phyloP scores from a whole-genome alignment of 2,888 invertebrate species.

The Yponomeuta sedellus region DNA sequence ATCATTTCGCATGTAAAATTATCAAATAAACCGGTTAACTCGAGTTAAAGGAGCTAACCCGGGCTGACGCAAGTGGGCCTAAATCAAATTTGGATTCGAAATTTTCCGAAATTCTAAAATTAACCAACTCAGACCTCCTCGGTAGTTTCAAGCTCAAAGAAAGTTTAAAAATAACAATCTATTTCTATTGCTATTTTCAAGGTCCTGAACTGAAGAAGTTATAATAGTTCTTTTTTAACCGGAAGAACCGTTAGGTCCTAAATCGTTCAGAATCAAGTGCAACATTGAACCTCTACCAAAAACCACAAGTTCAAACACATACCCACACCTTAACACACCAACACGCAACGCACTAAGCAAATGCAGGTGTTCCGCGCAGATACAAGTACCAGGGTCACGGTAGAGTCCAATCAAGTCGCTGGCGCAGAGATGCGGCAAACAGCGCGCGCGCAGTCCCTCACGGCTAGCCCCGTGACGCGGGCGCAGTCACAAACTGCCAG shows the following conservation, averaged over 20 bases:
- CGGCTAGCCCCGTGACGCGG: neutral
- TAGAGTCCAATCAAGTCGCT: constrained; percentile 31
- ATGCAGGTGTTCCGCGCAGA: constrained; percentile 64
- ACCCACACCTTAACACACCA: neutral
- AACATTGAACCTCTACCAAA: neutral
- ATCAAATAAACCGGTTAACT: too few species aligned
- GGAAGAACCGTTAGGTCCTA: neutral
- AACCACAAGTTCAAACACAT: neutral
- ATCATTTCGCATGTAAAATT: too few species aligned
- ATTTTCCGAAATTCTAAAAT: too few species aligned
- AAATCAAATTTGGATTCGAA: too few species aligned
- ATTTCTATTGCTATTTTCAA: too few species aligned
- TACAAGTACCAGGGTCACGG: constrained; percentile 50
- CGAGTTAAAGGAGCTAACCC: too few species aligned
- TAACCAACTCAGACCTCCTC: too few species aligned
- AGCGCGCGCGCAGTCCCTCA: neutral
- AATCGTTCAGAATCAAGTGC: neutral
- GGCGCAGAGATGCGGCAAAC: neutral
- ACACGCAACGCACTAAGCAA: constrained; percentile 45
- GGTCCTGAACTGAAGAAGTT: too few species aligned
- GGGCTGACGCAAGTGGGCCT: too few species aligned
- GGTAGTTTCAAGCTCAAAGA: too few species aligned
- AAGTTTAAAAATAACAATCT: too few species aligned
- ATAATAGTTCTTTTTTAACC: neutral
- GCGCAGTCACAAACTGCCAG: neutral